These are phyloP conservation scores for Caenorhabditis virilis DNA, from an alignment of 2,888 invertebrate species.

Conservation along the genomic window DNA sequence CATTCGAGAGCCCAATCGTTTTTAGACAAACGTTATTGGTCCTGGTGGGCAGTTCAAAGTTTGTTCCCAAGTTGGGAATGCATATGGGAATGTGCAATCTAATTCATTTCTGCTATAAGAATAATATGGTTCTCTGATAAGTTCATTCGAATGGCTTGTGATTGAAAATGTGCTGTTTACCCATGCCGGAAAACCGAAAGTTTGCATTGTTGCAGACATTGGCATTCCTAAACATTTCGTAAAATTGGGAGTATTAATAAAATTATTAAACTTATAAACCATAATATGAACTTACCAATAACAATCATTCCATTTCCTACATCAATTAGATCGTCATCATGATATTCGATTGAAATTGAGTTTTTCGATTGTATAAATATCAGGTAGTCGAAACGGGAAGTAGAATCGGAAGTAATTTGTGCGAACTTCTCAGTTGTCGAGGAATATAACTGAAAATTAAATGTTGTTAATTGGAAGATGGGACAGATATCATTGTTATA, in stretches of 20 bases:
- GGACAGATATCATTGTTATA: no score
- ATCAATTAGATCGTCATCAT: constrained; percentile 30
- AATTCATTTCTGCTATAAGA: constrained; percentile 12
- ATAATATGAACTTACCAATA: no score
- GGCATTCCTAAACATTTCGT: no score
- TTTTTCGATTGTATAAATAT: constrained; percentile 16
- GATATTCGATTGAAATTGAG: constrained; percentile 18
- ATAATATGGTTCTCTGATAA: constrained; percentile 5
- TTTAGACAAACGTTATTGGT: constrained; percentile 19
- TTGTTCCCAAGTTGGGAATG: constrained; percentile 18
- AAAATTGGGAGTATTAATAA: no score
- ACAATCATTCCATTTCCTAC: constrained; percentile 33
- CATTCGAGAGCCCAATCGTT: not conserved
- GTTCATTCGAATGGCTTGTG: not conserved
- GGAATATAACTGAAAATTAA: constrained; percentile 13
- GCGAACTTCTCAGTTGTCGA: not conserved
- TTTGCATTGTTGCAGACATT: constrained; percentile 25
- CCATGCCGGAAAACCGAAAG: constrained; percentile 18
- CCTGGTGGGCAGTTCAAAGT: constrained; percentile 26
- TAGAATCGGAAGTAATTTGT: not conserved
- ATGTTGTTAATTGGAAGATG: no score
- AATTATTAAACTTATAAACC: no score
- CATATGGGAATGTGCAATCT: constrained; percentile 25
- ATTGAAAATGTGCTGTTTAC: constrained; percentile 13
- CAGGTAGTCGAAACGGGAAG: constrained; percentile 13